Percentiles rank a stretch among this genome's conserved stretches.
These are phyloP conservation scores for Valencia hispanica DNA, from an alignment of 2,797 vertebrate genomes.

Conservation along the genomic window DNA sequence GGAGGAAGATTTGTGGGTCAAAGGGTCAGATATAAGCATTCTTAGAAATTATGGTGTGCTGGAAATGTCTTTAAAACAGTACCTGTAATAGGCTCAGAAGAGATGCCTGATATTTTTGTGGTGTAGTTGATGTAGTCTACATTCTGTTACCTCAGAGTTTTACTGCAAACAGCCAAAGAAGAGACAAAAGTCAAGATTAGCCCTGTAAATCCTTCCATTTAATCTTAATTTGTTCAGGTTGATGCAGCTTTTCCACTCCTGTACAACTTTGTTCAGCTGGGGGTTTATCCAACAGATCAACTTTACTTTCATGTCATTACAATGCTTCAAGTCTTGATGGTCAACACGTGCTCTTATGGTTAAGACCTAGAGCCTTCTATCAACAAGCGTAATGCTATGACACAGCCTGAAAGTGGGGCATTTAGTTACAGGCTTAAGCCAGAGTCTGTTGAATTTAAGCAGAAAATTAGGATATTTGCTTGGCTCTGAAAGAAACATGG, in stretches of 20 bases:
- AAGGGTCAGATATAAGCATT: not conserved
- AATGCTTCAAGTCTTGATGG: conserved; percentile 33
- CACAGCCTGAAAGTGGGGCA: conserved; percentile 21
- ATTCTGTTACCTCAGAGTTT: conserved; percentile 34
- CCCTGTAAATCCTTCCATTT: conserved; percentile 59
- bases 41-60: not conserved
- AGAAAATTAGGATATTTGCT: conserved; percentile 43
- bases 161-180: conserved; percentile 63
- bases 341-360: conserved; percentile 37
- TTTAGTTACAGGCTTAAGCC: conserved; percentile 42
- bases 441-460: conserved; percentile 59
- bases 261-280: conserved; percentile 53
- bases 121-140: conserved; percentile 3
- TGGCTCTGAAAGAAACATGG: conserved; percentile 36
- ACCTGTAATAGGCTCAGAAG: conserved; percentile 15
- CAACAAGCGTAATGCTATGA: conserved; percentile 17
- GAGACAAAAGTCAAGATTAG: conserved; percentile 75
- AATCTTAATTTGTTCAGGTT: conserved; percentile 41
- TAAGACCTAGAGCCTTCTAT: conserved; percentile 39
- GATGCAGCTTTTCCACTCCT: conserved; percentile 41
- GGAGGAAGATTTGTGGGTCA: not conserved
- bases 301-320: conserved; percentile 61
- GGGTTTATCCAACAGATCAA: conserved; percentile 55
- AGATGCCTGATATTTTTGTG: conserved; percentile 29
- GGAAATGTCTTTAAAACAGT: not conserved